Evolutionary conservation across 2,797 vertebrate genomes (phyloP), one percentile per base, ranked within the genome.

Genomic region (Cryptoblepharus egeriae): DNA sequence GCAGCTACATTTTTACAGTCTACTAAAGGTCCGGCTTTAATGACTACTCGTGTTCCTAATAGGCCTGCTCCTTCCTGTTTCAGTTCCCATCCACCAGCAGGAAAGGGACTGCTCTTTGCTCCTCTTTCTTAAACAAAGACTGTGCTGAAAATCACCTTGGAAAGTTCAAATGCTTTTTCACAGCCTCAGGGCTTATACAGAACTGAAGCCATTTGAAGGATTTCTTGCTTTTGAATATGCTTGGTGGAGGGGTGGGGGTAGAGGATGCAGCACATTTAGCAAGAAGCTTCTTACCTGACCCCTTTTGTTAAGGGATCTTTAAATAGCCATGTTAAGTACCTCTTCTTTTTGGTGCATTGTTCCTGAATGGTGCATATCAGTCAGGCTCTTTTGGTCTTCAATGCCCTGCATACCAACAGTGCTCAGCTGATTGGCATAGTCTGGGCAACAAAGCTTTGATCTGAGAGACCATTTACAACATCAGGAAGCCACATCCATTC

Each of bases 101-200:
- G 57, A 64, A 60, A 75, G 67, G 77, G 58, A 58, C n/a, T n/a
- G 4, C 28, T 26, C 70, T 49, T 28, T 32, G 1, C 13, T 60
- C 78, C 68, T 49, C 22, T 15, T 32, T n/a, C 55, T 69, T 73
- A 35, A 1, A 24, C 16, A 9, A 32, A 65, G 37, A 72, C n/a
- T 63, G 18, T 35, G 5, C 42, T 3, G 28, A 65, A 24, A 26
- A 61, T 77, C 63, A 78, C 71, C 77, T 3, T 83, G 84, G 84
- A 75, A 1, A 71, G 78, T 75, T 73, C 79, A 85, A 77, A 77
- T 30, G 77, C 55, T 61, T 84, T 39, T 77, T 65, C 67, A 45
- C 39, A 74, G 77, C 79, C 72, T 60, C 70, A 42, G 77, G 58
- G 30, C 68, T 88, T 87, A 49, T 22, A 6, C 37, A 49, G 32